Percentiles rank a stretch among this genome's conserved stretches.
Conservation (phyloP, 2,797 vertebrate genomes). For the Acridotheres tristis region DNA sequence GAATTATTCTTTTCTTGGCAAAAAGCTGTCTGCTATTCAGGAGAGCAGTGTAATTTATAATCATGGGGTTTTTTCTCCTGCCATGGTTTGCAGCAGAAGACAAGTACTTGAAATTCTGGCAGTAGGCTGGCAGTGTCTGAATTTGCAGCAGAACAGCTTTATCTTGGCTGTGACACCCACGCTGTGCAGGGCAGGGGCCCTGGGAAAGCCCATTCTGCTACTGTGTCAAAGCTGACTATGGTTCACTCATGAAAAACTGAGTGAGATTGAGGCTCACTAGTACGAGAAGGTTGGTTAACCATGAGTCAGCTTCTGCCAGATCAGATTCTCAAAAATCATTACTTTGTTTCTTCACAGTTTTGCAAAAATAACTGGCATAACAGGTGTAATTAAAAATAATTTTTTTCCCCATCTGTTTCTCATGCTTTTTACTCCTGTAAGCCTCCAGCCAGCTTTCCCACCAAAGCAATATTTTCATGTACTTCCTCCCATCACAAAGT, state of each 20-base stretch:
- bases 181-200: neutral
- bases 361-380: neutral
- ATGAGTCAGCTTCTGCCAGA: neutral
- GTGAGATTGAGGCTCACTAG: neutral
- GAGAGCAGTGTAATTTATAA: neutral
- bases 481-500: neutral
- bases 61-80: rapidly evolving
- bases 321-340: neutral
- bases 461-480: rapidly evolving
- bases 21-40: neutral
- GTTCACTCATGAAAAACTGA: neutral
- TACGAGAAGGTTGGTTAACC: neutral
- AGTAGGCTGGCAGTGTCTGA: neutral
- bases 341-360: neutral
- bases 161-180: neutral
- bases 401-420: neutral
- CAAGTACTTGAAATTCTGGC: neutral
- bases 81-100: neutral
- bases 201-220: neutral
- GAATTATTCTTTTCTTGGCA: neutral
- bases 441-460: neutral
- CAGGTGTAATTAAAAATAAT: neutral
- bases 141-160: neutral
- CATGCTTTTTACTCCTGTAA: neutral
- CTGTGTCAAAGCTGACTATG: rapidly evolving